Evolutionary conservation across 1,140 invertebrate genomes (phyloP), one percentile per base, ranked within the genome.

Genomic region (Danaus plexippus): DNA sequence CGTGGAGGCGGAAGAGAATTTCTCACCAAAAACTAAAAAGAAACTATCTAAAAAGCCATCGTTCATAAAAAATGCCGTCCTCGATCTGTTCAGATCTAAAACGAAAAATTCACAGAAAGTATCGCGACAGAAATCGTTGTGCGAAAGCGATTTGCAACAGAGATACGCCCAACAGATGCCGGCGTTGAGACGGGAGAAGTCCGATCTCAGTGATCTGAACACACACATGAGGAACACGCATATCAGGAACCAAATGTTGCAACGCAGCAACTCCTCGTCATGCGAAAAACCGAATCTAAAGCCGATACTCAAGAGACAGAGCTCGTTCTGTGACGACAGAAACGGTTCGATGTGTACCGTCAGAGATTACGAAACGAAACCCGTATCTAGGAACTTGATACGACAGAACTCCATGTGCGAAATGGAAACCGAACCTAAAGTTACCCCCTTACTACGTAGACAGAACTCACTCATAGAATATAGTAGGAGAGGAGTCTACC

Each of bases 31-130:
- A 85, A 81, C 84, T 66, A 87, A 86, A 82, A 88, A 88, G 85
- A 88, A 88, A 84, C 68, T 88, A 52, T 88, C 86, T 10, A 88
- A 88, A 85, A 88, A 87, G 66, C 82, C 87, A 41, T 88, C 87
- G 56, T 88, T 88, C 72, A 85, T 88, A 58, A 87, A 87, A 79
- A 88, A 87, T 69, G 84, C 87, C 46, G 86, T 87, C 42, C 79
- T 88, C 52, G 87, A 88, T 73, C 67, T 88, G 54, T 88, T 88
- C 75, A 78, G 86, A 57, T 88, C 86, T 67, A 88, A 87, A 84
- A 80, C 83, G 64, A 88, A 88, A 83, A 79, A 65, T 49, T 84
- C 85, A 10, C 79, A 80, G 62, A 88, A 88, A 66, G 81, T 87
- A 54, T 82, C 83, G 61, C 79, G 87, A 55, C 85, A 87, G 57